Evolutionary conservation across 2,888 invertebrate genomes (phyloP).

Genomic region (Meiosimyza decipiens): DNA sequence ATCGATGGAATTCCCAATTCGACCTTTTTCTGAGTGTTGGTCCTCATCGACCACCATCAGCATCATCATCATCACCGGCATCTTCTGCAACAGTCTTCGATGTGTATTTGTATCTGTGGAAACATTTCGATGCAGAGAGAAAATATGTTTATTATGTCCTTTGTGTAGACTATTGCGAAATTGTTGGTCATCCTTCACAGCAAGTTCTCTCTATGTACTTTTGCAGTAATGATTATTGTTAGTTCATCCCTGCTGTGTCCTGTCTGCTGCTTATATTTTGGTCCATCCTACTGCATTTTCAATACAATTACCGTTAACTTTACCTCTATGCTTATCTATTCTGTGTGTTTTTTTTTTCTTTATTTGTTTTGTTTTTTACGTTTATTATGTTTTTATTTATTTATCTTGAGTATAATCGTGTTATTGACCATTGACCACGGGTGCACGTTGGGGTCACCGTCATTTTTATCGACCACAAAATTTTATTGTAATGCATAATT

Average conservation of each 20-base stretch:
- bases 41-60: constrained; percentile 38
- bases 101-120: not conserved
- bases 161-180: too few relatives aligned
- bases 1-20: constrained; percentile 65
- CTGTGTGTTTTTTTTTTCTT: not conserved
- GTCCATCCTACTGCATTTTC: constrained; percentile 47
- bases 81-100: not conserved
- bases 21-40: constrained; percentile 49
- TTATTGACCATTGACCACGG: constrained; percentile 39
- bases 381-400: constrained; percentile 45
- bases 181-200: not conserved
- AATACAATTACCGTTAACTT: constrained; percentile 50
- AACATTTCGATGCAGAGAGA: not conserved
- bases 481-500: constrained; percentile 32
- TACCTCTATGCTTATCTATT: constrained; percentile 38
- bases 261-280: constrained; percentile 21
- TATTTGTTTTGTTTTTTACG: constrained; percentile 40
- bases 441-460: not conserved
- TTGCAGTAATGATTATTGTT: constrained; percentile 21
- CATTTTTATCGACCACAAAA: constrained; percentile 31
- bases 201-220: not conserved
- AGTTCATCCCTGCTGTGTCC: constrained; percentile 31
- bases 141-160: not conserved
- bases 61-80: constrained; percentile 39
- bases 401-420: constrained; percentile 44